Evolutionary conservation across 35 echinoderm and acorn worm genomes (phyloP).

Genomic region (Ophioderma brevispina): DNA sequence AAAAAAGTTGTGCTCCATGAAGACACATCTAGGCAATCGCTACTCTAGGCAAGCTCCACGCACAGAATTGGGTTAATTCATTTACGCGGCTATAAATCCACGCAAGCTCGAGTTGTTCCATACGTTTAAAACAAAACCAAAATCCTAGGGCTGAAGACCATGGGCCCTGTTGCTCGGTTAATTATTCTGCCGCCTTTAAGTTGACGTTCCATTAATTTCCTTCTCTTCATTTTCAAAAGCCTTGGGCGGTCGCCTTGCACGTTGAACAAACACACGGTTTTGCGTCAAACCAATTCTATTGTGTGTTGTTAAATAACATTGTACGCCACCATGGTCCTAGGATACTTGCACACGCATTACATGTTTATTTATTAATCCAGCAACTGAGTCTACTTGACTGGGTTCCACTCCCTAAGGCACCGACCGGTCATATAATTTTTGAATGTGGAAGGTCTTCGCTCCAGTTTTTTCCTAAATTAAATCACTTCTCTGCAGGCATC

Average conservation of each 20-base stretch:
- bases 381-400: not conserved
- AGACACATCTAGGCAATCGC: conserved; percentile 34
- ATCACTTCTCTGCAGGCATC: not conserved
- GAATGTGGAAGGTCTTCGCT: conserved; percentile 29
- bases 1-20: conserved; percentile 12
- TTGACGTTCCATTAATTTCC: conserved; percentile 43
- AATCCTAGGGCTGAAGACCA: not conserved
- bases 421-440: not conserved
- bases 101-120: conserved; percentile 37
- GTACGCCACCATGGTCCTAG: conserved; percentile 28
- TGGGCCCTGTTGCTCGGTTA: not conserved
- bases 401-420: not conserved
- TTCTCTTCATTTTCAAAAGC: conserved; percentile 32
- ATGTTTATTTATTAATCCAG: not conserved
- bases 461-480: not conserved
- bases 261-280: conserved; percentile 43
- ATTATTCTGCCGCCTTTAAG: not conserved
- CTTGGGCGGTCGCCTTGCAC: conserved; percentile 34
- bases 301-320: conserved; percentile 24
- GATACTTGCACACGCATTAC: not conserved
- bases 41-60: conserved; percentile 45
- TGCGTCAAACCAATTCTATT: conserved; percentile 35
- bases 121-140: not conserved
- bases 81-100: conserved; percentile 81
- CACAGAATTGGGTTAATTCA: conserved; percentile 26